Evolutionary conservation across 2,888 invertebrate genomes (phyloP).

Genomic region (Athetis lepigone): DNA sequence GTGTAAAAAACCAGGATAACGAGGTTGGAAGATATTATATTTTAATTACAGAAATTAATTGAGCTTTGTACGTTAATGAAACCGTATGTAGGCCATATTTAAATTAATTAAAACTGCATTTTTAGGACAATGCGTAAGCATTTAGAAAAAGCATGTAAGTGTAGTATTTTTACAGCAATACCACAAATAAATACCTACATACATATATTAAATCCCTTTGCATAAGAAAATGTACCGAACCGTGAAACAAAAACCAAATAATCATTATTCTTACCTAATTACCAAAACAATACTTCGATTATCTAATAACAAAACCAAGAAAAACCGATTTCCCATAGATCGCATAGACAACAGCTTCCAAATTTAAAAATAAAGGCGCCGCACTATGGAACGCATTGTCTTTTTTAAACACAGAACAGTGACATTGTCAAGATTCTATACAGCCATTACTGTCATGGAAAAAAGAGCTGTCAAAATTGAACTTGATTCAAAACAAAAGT

Average conservation of each 20-base stretch:
- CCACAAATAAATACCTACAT: too few relatives aligned
- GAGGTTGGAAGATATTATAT: background rate
- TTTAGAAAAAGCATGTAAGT: background rate
- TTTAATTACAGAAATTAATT: background rate
- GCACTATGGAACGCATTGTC: constrained; percentile 1
- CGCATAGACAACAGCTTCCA: constrained; percentile 19
- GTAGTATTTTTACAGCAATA: too few relatives aligned
- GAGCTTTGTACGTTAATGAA: too few relatives aligned
- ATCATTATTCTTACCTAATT: constrained; percentile 11
- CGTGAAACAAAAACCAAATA: constrained; percentile 3
- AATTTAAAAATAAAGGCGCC: constrained; percentile 10
- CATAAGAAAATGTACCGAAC: constrained; percentile 9
- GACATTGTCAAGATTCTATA: constrained; percentile 20
- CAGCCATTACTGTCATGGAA: constrained; percentile 31
- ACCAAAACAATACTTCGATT: constrained; percentile 41
- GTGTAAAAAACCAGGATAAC: constrained; percentile 14
- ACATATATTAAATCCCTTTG: background rate
- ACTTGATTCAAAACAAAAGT: constrained; percentile 39
- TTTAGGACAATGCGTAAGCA: background rate
- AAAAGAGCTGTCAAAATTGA: constrained; percentile 20
- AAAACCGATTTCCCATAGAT: constrained; percentile 46
- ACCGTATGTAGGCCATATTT: too few relatives aligned
- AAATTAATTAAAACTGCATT: too few relatives aligned
- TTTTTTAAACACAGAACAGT: constrained; percentile 26
- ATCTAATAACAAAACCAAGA: constrained; percentile 26